Evolutionary conservation across 2,797 vertebrate genomes (phyloP), one percentile per base, ranked within the genome.

Genomic region (Danionella dracula): DNA sequence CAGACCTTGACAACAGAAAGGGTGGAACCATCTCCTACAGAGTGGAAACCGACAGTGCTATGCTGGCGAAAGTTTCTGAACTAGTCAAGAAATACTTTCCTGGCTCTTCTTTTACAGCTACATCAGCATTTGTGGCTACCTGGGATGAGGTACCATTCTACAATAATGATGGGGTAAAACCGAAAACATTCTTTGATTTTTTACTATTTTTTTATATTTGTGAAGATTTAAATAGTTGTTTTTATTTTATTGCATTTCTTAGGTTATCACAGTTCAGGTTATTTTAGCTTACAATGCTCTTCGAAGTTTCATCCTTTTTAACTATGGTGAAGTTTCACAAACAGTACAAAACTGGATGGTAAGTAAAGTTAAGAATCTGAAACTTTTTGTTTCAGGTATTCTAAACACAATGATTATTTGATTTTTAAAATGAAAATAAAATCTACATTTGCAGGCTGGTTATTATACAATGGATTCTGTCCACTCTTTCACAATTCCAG

Each of bases 71-170:
- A 4, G 42, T 8, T 2, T 44, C 41, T 27, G 4, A 21, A 13
- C 20, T 27, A 32, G 41, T 74, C n/a, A 40, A 45, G 8, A 4
- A 0, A 2, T 41, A 35, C 9, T 66, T 66, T 44, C 72, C 50
- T 4, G 1, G 3, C 0, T 1, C 16, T 19, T 0, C 6, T 2
- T 66, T 66, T 37, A 13, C 10, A 2, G 45, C 61, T 38, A 10
- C 55, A 1, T 70, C 60, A 32, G 48, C 59, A 29, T 66, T 70
- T 53, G 42, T 69, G 1, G 60, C 15, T 16, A 73, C 59, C 1
- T 73, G 66, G 66, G 13, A 69, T 11, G 49, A 32, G 0, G 45
- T 57, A 4, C 38, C 48, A 7, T 27, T 34, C 3, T 29, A 50
- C 1, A 8, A 5, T 15, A 50, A 32, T 16, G 9, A 4, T 7